Evolutionary conservation across 2,888 invertebrate genomes (phyloP).

Genomic region (Desoria tigrina): DNA sequence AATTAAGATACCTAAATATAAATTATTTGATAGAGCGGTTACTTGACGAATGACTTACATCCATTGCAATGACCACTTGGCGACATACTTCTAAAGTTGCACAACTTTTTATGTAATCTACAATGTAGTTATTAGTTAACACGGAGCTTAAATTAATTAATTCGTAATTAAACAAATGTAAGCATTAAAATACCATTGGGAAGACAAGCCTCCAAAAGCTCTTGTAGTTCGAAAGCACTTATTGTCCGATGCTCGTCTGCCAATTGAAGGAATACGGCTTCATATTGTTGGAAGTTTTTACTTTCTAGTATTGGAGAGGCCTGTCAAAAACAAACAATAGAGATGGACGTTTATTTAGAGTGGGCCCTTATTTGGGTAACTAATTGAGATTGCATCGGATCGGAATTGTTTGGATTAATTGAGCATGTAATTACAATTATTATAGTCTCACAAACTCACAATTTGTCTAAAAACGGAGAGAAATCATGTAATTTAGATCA

Average conservation of each 20-base stretch:
- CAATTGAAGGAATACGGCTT: slow-evolving; percentile 82
- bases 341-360: too few relatives aligned
- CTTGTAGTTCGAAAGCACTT: slow-evolving; percentile 87
- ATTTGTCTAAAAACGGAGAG: too few relatives aligned
- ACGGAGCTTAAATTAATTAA: not conserved
- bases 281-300: slow-evolving; percentile 79
- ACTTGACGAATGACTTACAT: slow-evolving; percentile 69
- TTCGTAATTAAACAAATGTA: slow-evolving; percentile 12
- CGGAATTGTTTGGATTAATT: too few relatives aligned
- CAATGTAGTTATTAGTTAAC: slow-evolving; percentile 39
- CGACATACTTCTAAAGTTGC: slow-evolving; percentile 88
- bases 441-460: too few relatives aligned
- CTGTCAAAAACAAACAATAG: slow-evolving; percentile 47
- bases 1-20: slow-evolving; percentile 10
- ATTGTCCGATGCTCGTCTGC: slow-evolving; percentile 89
- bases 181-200: slow-evolving; percentile 67
- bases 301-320: slow-evolving; percentile 68
- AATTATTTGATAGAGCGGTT: slow-evolving; percentile 16
- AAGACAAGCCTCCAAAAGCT: slow-evolving; percentile 82
- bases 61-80: slow-evolving; percentile 83
- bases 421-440: too few relatives aligned
- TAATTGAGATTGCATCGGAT: too few relatives aligned
- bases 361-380: too few relatives aligned
- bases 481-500: too few relatives aligned
- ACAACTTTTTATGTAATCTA: slow-evolving; percentile 90